These are phyloP conservation scores for Mesochorus sp. DNA, from an alignment of 2,888 invertebrate species.

Conservation along the genomic window DNA sequence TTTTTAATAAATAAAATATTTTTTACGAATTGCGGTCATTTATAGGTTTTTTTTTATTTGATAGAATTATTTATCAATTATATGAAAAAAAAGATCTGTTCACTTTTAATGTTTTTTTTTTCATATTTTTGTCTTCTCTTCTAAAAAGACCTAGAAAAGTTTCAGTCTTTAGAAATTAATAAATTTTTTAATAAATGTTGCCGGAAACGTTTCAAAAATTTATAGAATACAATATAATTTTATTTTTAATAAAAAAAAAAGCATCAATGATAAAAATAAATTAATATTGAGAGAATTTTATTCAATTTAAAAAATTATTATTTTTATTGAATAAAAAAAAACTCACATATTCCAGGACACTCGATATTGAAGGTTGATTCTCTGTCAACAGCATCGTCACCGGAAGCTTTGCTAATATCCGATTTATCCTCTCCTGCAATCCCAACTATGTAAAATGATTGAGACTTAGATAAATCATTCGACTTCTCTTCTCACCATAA, in stretches of 20 bases:
- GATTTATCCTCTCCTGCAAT: constrained; percentile 56
- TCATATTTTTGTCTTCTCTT: no score
- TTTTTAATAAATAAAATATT: no score
- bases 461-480: background rate
- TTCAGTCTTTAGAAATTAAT: no score
- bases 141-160: no score
- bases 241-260: background rate
- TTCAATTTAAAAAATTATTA: background rate
- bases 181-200: no score
- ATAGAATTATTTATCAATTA: no score
- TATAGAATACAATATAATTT: background rate
- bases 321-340: background rate
- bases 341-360: constrained; percentile 63
- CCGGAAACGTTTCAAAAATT: no score
- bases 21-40: no score
- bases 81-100: no score
- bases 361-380: constrained; percentile 35
- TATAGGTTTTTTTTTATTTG: no score
- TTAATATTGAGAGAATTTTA: background rate
- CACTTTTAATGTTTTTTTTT: no score
- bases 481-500: constrained; percentile 52
- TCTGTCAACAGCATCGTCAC: constrained; percentile 18
- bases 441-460: background rate
- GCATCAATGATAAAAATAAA: background rate
- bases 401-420: constrained; percentile 26